Percentiles rank a stretch among this genome's conserved stretches.
Evolutionary conservation across 2,888 invertebrate species (phyloP).

Genomic region (Iphiclides podalirius): DNA sequence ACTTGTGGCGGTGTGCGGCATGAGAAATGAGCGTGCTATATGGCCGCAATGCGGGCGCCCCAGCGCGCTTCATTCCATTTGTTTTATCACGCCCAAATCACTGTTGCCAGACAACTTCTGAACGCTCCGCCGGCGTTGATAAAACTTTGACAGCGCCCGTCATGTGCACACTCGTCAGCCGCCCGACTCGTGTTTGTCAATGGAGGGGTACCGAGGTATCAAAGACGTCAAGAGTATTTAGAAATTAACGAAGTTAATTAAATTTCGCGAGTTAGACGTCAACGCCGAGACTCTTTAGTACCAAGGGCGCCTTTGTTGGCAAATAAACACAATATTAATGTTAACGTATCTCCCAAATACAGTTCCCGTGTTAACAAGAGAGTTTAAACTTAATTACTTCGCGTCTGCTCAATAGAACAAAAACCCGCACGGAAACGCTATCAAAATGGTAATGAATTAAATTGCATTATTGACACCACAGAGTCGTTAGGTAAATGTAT

Average conservation of each 20-base stretch:
- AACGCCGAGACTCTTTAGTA: constrained; percentile 66
- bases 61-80: constrained; percentile 60
- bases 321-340: constrained; percentile 69
- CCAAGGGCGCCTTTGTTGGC: constrained; percentile 73
- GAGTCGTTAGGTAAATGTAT: too few relatives aligned
- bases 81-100: constrained; percentile 75
- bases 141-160: constrained; percentile 70
- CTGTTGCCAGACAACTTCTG: constrained; percentile 67
- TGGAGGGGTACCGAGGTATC: constrained; percentile 70
- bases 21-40: constrained; percentile 75
- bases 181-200: constrained; percentile 60
- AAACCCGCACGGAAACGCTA: constrained; percentile 23
- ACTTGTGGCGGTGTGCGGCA: constrained; percentile 56
- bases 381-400: constrained; percentile 62
- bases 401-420: constrained; percentile 49
- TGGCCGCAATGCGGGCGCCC: constrained; percentile 69
- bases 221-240: constrained; percentile 79
- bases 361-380: constrained; percentile 53
- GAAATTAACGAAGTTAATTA: constrained; percentile 80
- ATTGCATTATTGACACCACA: too few relatives aligned
- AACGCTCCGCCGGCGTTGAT: constrained; percentile 53
- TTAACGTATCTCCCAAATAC: constrained; percentile 68
- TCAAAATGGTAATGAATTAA: not conserved
- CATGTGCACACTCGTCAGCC: constrained; percentile 58
- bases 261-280: constrained; percentile 72